phyloP scores from a whole-genome alignment of 2,113 vertebrate genomes.

The Axis porcinus region DNA sequence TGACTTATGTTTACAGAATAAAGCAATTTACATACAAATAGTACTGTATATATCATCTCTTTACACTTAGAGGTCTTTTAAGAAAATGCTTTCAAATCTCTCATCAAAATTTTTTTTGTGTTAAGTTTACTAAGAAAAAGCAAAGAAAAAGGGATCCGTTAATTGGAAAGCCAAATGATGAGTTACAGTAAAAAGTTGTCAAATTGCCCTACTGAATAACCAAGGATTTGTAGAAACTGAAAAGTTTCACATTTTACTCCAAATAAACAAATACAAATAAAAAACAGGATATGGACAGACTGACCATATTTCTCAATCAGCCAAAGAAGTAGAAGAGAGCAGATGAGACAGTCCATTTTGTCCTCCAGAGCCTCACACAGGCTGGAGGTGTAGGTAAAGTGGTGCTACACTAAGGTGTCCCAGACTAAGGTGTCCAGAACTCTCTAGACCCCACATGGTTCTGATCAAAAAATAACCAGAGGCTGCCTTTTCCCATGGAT shows the following conservation, averaged over 20 bases:
- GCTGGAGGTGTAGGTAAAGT: fast-evolving
- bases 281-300: not conserved
- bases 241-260: not conserved
- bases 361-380: not conserved
- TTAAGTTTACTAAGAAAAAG: not conserved
- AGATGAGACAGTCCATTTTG: not conserved
- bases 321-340: not conserved
- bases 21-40: not conserved
- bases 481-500: not conserved
- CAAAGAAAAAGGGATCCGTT: not conserved
- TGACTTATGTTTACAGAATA: not conserved
- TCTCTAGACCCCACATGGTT: not conserved
- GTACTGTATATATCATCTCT: not conserved
- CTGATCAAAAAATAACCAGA: not conserved
- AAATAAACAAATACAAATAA: not conserved
- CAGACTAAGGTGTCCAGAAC: not conserved
- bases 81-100: not conserved
- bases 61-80: not conserved
- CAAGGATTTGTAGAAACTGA: not conserved
- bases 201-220: not conserved
- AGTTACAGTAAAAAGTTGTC: not conserved
- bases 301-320: not conserved
- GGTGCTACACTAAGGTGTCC: not conserved
- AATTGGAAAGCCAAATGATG: not conserved
- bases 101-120: not conserved